These are phyloP conservation scores for Callimorpha dominula DNA, from an alignment of 2,888 invertebrate genomes.

Conservation along the genomic window DNA sequence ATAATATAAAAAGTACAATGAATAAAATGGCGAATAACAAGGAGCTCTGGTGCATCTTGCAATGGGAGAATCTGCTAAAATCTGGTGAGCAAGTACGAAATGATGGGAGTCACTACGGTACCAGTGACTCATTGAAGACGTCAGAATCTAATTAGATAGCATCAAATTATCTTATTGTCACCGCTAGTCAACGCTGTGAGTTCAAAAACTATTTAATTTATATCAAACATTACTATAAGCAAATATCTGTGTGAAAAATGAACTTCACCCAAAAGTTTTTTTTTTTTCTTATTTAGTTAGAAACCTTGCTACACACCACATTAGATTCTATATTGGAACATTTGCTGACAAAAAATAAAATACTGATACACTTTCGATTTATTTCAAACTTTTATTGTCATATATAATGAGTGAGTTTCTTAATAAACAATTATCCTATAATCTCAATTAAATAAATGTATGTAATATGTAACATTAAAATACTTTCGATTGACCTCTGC, in stretches of 20 bases:
- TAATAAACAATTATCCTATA: not conserved
- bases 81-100: no score
- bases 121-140: not conserved
- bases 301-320: no score
- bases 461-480: not conserved
- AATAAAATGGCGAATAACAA: no score
- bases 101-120: not conserved
- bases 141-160: constrained; percentile 10
- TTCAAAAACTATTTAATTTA: constrained; percentile 8
- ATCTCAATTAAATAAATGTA: not conserved
- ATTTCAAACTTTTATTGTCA: no score
- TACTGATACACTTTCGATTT: no score
- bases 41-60: not conserved
- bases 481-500: not conserved
- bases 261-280: not conserved
- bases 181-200: constrained; percentile 43
- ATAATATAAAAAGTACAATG: no score
- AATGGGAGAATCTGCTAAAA: not conserved
- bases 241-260: not conserved
- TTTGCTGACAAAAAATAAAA: no score
- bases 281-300: no score
- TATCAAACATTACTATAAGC: not conserved
- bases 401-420: no score
- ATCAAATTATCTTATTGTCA: constrained; percentile 12
- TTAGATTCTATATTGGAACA: not conserved